phyloP scores from a whole-genome alignment of 2,797 vertebrate genomes.

The Phoebastria nigripes region DNA sequence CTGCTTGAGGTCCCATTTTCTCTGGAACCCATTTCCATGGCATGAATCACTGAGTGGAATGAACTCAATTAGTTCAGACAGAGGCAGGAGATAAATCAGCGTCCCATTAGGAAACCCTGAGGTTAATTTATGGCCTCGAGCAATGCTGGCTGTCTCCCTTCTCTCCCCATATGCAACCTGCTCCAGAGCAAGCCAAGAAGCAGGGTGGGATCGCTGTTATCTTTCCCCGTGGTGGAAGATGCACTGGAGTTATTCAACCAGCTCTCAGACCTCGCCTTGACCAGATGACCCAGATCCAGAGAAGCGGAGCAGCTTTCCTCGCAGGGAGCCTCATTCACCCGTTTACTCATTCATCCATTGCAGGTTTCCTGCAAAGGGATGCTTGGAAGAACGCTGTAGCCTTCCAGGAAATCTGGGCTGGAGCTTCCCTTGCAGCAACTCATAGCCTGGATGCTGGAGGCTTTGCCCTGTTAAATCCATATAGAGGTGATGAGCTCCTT shows the following conservation, averaged over 20 bases:
- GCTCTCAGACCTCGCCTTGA: not conserved
- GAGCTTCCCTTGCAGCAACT: not conserved
- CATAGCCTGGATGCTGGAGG: not conserved
- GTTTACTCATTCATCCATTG: fast-evolving
- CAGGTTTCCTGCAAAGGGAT: not conserved
- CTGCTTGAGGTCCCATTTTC: constrained; percentile 56
- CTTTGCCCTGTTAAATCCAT: not conserved
- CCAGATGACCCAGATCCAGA: not conserved
- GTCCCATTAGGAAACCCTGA: constrained; percentile 68
- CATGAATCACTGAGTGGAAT: constrained; percentile 73
- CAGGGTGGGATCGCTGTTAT: not conserved
- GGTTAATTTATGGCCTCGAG: constrained; percentile 54
- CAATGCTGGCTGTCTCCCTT: not conserved
- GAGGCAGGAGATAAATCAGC: constrained; percentile 75
- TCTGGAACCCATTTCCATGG: constrained; percentile 69
- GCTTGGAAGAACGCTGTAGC: not conserved
- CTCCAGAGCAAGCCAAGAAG: not conserved
- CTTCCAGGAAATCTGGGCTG: not conserved
- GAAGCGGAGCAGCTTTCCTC: not conserved
- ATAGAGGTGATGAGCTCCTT: not conserved
- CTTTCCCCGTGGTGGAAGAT: not conserved
- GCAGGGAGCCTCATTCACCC: not conserved
- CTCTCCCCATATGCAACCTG: not conserved
- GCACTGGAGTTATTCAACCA: not conserved
- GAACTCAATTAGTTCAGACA: constrained; percentile 78